Evolutionary conservation across 92 coral and sea anemone species (phyloP).

Genomic region (Porites lobata): DNA sequence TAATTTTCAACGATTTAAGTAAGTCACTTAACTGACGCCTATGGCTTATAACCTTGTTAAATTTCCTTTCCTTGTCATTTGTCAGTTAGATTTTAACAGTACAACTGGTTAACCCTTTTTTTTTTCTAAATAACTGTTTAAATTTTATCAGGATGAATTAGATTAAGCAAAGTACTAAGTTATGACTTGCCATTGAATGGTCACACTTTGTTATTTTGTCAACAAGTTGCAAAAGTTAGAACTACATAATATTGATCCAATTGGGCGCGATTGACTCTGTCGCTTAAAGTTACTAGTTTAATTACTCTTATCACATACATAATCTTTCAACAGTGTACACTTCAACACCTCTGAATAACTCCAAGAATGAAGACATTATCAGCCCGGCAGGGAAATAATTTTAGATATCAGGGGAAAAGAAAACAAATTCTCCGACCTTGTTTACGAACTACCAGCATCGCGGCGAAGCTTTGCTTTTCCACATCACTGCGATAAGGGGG

Average conservation of each 20-base stretch:
- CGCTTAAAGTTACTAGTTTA: constrained; percentile 38
- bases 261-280: constrained; percentile 37
- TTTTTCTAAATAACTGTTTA: neutral
- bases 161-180: neutral
- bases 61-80: constrained; percentile 16
- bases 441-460: constrained; percentile 5
- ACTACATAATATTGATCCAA: constrained; percentile 8
- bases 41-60: constrained; percentile 41
- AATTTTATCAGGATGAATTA: neutral
- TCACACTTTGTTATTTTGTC: neutral
- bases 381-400: constrained; percentile 7
- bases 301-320: constrained; percentile 35
- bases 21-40: constrained; percentile 49
- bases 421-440: constrained; percentile 10
- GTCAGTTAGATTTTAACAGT: constrained; percentile 3
- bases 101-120: neutral
- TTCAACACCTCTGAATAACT: constrained; percentile 42
- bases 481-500: constrained; percentile 16
- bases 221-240: neutral
- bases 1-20: constrained; percentile 27
- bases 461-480: constrained; percentile 50
- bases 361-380: constrained; percentile 13
- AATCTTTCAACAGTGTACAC: constrained; percentile 35
- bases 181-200: neutral
- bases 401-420: neutral